Base-by-base conservation (phyloP, 2,113 vertebrate genomes). In the Clarias magur region DNA sequence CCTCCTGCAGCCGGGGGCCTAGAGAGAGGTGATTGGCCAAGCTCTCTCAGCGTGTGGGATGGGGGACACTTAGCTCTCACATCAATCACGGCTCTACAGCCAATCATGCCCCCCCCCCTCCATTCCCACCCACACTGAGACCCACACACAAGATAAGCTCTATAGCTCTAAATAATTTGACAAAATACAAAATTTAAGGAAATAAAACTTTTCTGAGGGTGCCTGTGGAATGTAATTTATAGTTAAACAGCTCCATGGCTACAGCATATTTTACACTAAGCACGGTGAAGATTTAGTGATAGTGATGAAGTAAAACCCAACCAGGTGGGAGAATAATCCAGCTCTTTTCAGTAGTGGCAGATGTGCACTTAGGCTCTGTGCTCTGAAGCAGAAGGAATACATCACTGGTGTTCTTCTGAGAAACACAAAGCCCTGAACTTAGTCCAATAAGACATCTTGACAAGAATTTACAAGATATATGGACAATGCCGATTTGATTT, bases 341-440 rank as follows among this genome's bases (percentile, higher is more conserved):
- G 21, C 59, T 80, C 30, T 53, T 34, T 80, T 89, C 68, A 53
- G 34, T 56, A 30, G 25, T 90, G 83, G 85, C 89, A 90, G 89
- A 62, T 67, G 85, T 80, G 85, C 85, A 90, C 87, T 90, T 88
- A 88, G 67, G 76, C 63, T 83, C 13, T n/a, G n/a, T 59, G 63
- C 30, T 21, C 5, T 72, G 54, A 73, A 56, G 30, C n/a, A 80
- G 56, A 79, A n/a, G 42, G 60, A 86, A 54, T 81, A 86, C n/a
- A 54, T 68, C 73, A 59, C 59, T 62, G 54, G 88, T 70, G 84
- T 75, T 84, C 75, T 87, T 87, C 53, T 82, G 42, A 60, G 60
- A 82, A 73, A 80, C 78, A 75, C 79, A 82, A 87, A 85, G 78
- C 56, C 42, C 56, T 63, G 30, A 42, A 75, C 23, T 4, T 63